Evolutionary conservation across 2,888 invertebrate species (phyloP), one percentile per base, ranked within the genome.

Genomic region (Lissonota sp.): DNA sequence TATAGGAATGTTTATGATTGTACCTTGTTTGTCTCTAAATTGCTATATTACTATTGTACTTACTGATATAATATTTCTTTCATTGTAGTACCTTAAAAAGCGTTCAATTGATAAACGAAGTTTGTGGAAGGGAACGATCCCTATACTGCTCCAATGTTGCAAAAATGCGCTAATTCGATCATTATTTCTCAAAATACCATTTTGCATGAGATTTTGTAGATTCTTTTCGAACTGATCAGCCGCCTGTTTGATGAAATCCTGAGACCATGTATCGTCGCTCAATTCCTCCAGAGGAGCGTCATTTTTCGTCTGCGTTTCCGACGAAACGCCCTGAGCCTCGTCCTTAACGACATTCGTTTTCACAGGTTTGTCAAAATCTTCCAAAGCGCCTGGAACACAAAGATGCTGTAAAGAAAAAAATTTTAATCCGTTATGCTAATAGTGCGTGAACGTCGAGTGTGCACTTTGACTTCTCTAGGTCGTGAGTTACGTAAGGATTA

Each of bases 191-290:
- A 8, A 44, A 44, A 79, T 82, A 91, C 91, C 90, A 83, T 89
- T 89, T 82, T 90, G 87, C 8, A 97, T 96, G 94, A 98, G 95
- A 93, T 96, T 96, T 85, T 96, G 95, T 84, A 98, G 95, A 62
- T 96, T 96, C 86, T 94, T 95, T 87, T 96, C 96, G 87, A 97
- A 96, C 86, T 96, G 95, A 14, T 94, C 93, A 0, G 96, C 95
- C 0, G 96, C 95, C 89, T 96, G 95, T 85, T 95, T 95, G 3
- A 96, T 94, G 87, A 96, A 96, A 88, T 96, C 96, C 77, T 96
- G 95, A 0, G 95, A 94, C 96, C 96, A 96, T 85, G 95, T 93
- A 86, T 95, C 95, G 63, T 93, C 93, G 0, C 92, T 89, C 0
- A 90, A 83, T 6, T 92, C 93, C 0, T 86, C 88, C 0, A 84